phyloP scores from a whole-genome alignment of 1,140 invertebrate species.

The Dryas iulia region DNA sequence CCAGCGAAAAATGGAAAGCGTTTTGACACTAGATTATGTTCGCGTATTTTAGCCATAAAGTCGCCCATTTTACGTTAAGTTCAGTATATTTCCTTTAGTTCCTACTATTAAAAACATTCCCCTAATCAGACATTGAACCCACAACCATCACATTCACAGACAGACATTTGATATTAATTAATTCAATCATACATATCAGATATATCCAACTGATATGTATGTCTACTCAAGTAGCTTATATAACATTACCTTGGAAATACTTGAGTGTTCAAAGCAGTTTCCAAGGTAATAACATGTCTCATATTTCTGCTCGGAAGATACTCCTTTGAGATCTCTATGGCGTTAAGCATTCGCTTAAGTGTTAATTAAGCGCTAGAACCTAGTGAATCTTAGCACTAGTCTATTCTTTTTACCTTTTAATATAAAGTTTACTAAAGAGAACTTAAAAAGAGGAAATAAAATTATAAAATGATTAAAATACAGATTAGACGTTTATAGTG shows the following conservation, averaged over 20 bases:
- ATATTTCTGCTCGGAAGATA: slow-evolving; percentile 8
- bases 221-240: background rate
- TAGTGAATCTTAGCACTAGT: background rate
- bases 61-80: no score
- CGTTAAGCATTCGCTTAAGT: slow-evolving; percentile 2
- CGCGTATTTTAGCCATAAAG: no score
- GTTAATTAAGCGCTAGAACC: slow-evolving; percentile 6
- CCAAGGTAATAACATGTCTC: slow-evolving; percentile 4
- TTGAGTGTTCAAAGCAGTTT: slow-evolving; percentile 1
- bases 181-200: no score
- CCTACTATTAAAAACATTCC: no score
- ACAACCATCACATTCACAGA: no score
- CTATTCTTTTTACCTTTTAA: background rate
- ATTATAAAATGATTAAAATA: background rate
- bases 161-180: no score
- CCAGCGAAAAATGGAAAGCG: no score
- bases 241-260: background rate
- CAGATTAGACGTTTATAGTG: slow-evolving; percentile 33
- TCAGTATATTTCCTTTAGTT: no score
- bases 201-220: background rate
- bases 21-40: no score
- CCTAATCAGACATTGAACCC: no score
- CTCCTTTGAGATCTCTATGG: slow-evolving; percentile 3
- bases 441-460: no score
- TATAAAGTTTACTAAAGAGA: no score